Evolutionary conservation across 2,113 vertebrate species (phyloP), one percentile per base, ranked within the genome.

Genomic region (Amphilophus citrinellus): DNA sequence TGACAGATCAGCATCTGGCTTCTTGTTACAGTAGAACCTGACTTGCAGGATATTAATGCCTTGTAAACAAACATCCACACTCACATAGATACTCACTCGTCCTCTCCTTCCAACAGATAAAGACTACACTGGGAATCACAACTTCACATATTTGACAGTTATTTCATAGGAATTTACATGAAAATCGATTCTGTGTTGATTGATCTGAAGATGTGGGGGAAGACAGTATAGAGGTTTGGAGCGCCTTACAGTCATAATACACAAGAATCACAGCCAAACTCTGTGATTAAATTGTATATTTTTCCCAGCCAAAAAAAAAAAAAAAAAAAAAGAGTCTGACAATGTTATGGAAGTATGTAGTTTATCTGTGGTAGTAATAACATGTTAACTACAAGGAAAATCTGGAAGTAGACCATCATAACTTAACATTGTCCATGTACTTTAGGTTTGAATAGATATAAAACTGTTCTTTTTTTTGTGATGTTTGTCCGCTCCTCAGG

Each of bases 401-500:
- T 22, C 57, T 24, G 6, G 27, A 71, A 20, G 47, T 71, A 50
- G 27, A 50, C 44, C 8, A 7, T 50, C 9, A 44, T 47, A 47
- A 47, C 2, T 15, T 14, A 53, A 53, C 5, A 53, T 53, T 18
- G 7, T 15, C 6, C 9, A 44, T 5, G 0, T 32, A 17, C 5
- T 6, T 53, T 3, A 37, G 1, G 18, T 63, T 18, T 20, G 30
- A 44, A 11, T 13, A 4, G 2, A 22, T 39, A 3, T 61, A 50
- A 56, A 20, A 18, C 10, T 32, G 50, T 60, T 13, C 3, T 10
- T 60, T 56, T 53, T 3, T 24, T 18, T 17, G 9, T 80, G 15
- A 4, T 22, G n/a, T 62, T 53, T 77, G 27, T 59, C 4, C 20
- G 8, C 6, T 35, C 20, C 7, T 37, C 94, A 99, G 98, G 95